phyloP scores from a whole-genome alignment of 2,113 vertebrate species.

The Tachuris rubrigastra region DNA sequence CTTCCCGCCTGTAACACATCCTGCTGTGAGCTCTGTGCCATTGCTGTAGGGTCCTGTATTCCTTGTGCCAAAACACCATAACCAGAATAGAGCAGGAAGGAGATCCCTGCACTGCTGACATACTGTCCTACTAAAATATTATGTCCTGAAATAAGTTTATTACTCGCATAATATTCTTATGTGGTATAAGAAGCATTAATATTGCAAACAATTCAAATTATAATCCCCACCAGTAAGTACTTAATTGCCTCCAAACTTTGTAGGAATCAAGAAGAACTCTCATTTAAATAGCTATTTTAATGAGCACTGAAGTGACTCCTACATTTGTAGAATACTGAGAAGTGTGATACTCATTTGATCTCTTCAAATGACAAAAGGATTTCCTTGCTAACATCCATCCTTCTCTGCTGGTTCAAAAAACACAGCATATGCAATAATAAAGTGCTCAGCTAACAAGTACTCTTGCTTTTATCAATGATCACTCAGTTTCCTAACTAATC shows the following conservation, averaged over 20 bases:
- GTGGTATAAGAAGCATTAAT: not conserved
- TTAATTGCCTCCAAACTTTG: not conserved
- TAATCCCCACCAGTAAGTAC: not conserved
- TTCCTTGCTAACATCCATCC: not conserved
- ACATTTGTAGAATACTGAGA: not conserved
- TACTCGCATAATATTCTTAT: not conserved
- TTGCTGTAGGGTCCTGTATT: not conserved
- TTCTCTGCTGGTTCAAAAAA: not conserved
- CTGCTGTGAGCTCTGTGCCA: not conserved
- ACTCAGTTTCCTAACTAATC: not conserved
- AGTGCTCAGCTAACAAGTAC: not conserved
- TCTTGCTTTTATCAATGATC: not conserved
- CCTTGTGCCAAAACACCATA: not conserved
- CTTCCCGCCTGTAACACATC: not conserved
- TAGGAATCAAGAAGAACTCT: not conserved
- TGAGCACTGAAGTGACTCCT: not conserved
- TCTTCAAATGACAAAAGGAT: not conserved
- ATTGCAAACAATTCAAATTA: not conserved
- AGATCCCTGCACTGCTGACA: too few species aligned
- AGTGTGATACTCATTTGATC: not conserved
- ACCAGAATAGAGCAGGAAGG: not conserved
- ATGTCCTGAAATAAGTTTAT: not conserved
- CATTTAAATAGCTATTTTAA: not conserved
- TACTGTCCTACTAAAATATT: not conserved
- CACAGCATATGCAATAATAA: fast-evolving